Percentiles rank a stretch among this genome's conserved stretches.
Conservation (phyloP, 2,888 invertebrate genomes). For the Lasioglossum zephyrum region DNA sequence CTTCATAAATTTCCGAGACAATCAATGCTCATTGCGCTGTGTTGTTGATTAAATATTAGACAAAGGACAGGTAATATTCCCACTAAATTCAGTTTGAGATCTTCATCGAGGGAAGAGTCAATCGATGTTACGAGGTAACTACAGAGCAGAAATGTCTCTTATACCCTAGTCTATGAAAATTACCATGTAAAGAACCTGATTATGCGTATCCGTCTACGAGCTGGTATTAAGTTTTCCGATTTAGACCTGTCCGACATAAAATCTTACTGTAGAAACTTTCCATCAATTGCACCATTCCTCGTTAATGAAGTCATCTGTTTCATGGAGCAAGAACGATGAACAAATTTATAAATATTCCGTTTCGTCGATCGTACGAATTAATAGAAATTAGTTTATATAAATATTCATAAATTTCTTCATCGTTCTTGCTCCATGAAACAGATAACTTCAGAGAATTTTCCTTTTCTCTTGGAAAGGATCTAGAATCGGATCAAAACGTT, state of each 20-base stretch:
- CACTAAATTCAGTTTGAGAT: background rate
- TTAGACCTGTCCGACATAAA: background rate
- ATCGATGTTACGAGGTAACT: background rate
- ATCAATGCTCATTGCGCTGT: background rate
- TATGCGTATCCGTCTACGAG: background rate
- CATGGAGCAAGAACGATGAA: background rate
- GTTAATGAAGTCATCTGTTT: background rate
- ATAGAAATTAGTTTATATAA: no score
- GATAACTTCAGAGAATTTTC: no score
- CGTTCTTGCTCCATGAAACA: no score
- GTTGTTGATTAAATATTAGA: background rate
- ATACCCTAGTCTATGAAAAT: background rate
- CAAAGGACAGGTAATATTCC: background rate
- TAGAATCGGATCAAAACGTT: no score
- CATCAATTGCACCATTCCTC: background rate
- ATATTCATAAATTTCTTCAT: no score
- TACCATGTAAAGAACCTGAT: background rate
- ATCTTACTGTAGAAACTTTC: background rate
- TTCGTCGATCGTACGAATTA: no score
- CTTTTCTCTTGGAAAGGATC: no score
- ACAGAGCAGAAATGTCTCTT: background rate
- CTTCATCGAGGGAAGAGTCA: background rate
- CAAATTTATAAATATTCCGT: background rate
- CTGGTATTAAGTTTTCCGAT: background rate
- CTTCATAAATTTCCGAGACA: background rate